A percentile compares a stretch with the other conserved stretches of the same genome.
phyloP scores from a whole-genome alignment of 2,113 vertebrate species.

The Pheucticus melanocephalus region DNA sequence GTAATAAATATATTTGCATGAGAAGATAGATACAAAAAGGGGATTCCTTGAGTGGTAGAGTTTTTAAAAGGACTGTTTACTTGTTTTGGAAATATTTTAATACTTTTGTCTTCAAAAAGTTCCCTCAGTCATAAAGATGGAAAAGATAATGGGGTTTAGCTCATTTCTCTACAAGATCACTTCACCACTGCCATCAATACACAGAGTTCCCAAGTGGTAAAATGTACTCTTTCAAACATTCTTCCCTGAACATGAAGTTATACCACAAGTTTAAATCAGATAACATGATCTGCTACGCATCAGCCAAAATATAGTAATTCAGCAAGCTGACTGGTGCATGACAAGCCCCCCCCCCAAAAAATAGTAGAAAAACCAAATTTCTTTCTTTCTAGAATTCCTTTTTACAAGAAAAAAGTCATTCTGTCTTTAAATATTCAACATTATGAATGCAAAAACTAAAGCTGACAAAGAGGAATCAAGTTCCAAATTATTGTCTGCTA shows the following conservation, averaged over 20 bases:
- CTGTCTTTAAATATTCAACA: neutral
- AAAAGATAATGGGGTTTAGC: neutral
- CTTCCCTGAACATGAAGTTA: neutral
- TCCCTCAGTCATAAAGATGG: neutral
- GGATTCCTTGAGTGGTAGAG: neutral
- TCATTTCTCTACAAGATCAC: neutral
- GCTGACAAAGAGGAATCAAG: neutral
- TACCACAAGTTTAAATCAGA: neutral
- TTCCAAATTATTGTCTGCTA: neutral
- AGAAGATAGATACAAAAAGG: neutral
- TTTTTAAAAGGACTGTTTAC: neutral
- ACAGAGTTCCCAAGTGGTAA: neutral
- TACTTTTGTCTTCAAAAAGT: neutral
- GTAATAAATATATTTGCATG: neutral
- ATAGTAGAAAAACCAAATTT: neutral
- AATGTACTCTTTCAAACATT: neutral
- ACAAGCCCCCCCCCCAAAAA: rapidly evolving
- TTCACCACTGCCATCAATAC: neutral
- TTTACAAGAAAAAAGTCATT: neutral
- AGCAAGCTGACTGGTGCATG: neutral
- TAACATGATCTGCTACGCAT: rapidly evolving
- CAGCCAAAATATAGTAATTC: neutral
- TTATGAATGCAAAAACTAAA: neutral
- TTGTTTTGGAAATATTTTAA: neutral
- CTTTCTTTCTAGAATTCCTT: neutral